Conservation (phyloP, 2,888 invertebrate species). For the Pristionchus entomophagus region DNA sequence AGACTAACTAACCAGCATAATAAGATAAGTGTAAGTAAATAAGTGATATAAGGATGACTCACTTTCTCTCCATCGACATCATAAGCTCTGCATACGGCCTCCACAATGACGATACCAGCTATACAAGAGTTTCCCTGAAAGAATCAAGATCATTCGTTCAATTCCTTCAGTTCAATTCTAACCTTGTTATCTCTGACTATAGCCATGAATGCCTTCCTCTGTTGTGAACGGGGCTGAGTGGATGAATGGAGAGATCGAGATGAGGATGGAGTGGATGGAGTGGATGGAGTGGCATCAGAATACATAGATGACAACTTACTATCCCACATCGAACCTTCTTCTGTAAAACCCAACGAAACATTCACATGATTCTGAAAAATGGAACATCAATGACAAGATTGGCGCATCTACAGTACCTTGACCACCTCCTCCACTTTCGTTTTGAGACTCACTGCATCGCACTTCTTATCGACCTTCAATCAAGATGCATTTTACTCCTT, state of each 20-base stretch:
- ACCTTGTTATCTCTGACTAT: constrained; percentile 4
- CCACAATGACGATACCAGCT: background rate
- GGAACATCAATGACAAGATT: background rate
- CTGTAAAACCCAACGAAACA: background rate
- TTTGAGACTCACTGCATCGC: background rate
- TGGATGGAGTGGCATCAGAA: background rate
- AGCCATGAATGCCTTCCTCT: constrained; percentile 22
- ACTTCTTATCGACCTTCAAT: background rate
- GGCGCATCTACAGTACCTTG: background rate
- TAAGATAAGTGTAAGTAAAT: background rate
- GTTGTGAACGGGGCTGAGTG: background rate
- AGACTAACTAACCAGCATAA: background rate
- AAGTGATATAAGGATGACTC: background rate
- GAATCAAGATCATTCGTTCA: background rate
- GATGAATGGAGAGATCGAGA: background rate
- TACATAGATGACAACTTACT: background rate
- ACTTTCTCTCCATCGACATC: constrained; percentile 38
- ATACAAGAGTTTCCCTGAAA: constrained; percentile 2
- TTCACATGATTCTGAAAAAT: constrained; percentile 16
- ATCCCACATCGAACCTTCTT: background rate
- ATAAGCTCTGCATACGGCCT: constrained; percentile 6
- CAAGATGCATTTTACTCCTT: background rate
- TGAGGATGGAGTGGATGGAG: background rate
- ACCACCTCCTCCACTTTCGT: constrained; percentile 5
- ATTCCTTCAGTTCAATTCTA: background rate